Evolutionary conservation across 2,888 invertebrate species (phyloP), one percentile per base, ranked within the genome.

Genomic region (Nowickia ferox): DNA sequence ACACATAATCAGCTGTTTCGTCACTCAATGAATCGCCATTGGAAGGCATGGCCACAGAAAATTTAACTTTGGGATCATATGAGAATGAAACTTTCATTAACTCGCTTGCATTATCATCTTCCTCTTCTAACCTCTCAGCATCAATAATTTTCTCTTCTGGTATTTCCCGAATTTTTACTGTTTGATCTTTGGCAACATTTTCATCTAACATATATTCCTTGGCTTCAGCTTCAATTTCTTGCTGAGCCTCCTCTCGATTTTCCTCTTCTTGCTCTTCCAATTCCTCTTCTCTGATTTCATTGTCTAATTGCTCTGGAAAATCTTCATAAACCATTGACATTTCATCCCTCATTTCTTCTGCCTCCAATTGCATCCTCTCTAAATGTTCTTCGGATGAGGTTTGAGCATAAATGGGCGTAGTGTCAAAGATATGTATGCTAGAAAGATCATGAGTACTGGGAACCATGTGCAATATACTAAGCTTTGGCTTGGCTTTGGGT

Each of bases 361-460:
- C 61, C 2, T 19, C 46, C n/a, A 42, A 17, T 46, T 55, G 17
- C 44, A 78, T 30, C 6, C 9, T 17, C 63, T 65, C 46, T 11
- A 65, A 55, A 22, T n/a, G 19, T 40, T 84, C 82, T 11, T 79
- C 79, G 0, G 79, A 86, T 8, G 80, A 84, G 11, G 65, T 76
- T 38, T 75, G 66, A 22, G 74, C 57, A 57, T 68, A 57, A 10
- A 5, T 11, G 4, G 72, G 84, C 0, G 88, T 53, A 9, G 42
- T 2, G 1, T 1, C 48, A 13, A 88, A 87, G 9, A 88, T 78
- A 1, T 63, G 66, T 13, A 87, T 82, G 0, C 69, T 19, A 0
- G 55, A 15, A 38, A 89, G 68, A 53, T 89, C 87, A 17, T 84
- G 11, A 5, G 85, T 63, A 38, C 89, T 88, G 2, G 75, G 17